Base-by-base conservation (phyloP, 2,888 invertebrate species). In the Brenthis daphne region DNA sequence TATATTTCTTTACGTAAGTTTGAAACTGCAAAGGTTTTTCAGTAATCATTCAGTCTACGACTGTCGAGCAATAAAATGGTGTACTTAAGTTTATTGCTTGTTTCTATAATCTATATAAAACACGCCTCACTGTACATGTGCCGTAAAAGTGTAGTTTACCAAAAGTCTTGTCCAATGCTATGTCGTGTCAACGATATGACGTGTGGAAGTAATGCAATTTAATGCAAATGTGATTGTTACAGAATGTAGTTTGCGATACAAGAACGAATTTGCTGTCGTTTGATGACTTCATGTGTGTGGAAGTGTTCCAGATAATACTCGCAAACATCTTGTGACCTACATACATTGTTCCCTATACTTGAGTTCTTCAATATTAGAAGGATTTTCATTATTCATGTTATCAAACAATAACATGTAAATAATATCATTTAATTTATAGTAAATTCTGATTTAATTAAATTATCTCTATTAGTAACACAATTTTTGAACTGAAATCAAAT, bases 161-260 rank as follows among this genome's bases (percentile, higher is more conserved):
- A n/a, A 33, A 51, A 51, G 13, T 55, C 16, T 20, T 47, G 24
- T 24, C 24, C 13, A 8, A 8, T 20, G 12, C 47, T 11, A 13
- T 47, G 16, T 33, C 33, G 33, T 57, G 37, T 65, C 51, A 58
- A 73, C 75, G 77, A 74, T 70, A 72, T 68, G 68, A 72, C 66
- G 67, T 67, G 69, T 73, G 70, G 70, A 69, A 71, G 76, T 81
- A 81, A 84, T 85, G 85, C 85, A 89, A 88, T 88, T 86, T 82
- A 81, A 90, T 90, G 85, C 84, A 87, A 89, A 90, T 89, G 83
- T 80, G 79, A 85, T 85, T 85, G 68, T 80, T 75, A 75, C 79
- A 82, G 85, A 83, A 85, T 80, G 74, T 37, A 56, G 33, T 56
- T 61, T 64, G 48, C 47, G 53, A 48, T 64, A 66, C 43, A 64